Conservation (phyloP, 1,140 invertebrate species). For the Zophobas morio region DNA sequence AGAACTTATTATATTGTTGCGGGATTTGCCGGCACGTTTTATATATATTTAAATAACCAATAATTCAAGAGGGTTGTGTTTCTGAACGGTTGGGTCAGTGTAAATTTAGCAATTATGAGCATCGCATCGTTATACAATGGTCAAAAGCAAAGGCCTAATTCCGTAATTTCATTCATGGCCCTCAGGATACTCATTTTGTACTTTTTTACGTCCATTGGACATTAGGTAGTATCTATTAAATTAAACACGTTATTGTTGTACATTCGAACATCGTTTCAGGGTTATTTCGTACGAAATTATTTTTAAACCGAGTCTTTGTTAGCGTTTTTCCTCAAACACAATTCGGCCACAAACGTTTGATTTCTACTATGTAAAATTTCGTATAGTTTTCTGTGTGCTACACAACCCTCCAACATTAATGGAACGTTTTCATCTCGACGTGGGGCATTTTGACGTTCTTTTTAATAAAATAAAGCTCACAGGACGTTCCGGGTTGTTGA, state of each 20-base stretch:
- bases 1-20: slow-evolving; percentile 17
- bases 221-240: slow-evolving; percentile 36
- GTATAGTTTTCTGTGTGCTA: slow-evolving; percentile 8
- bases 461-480: slow-evolving; percentile 43
- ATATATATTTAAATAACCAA: slow-evolving; percentile 41
- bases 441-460: slow-evolving; percentile 31
- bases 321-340: neutral
- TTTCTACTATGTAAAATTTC: slow-evolving; percentile 19
- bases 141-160: slow-evolving; percentile 48
- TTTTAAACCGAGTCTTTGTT: slow-evolving; percentile 37
- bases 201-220: slow-evolving; percentile 39
- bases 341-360: slow-evolving; percentile 31
- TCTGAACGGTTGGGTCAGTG: slow-evolving; percentile 41
- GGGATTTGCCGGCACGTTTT: slow-evolving; percentile 41
- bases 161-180: slow-evolving; percentile 41
- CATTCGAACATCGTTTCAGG: slow-evolving; percentile 9
- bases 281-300: slow-evolving; percentile 36
- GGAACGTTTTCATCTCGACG: slow-evolving; percentile 14
- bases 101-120: slow-evolving; percentile 46
- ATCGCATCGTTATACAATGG: slow-evolving; percentile 41
- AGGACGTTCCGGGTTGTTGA: slow-evolving; percentile 34
- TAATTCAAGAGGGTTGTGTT: slow-evolving; percentile 37
- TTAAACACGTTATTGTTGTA: slow-evolving; percentile 36
- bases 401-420: neutral
- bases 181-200: slow-evolving; percentile 44